Evolutionary conservation across 2,888 invertebrate genomes (phyloP).

Genomic region (Hymenopus coronatus): DNA sequence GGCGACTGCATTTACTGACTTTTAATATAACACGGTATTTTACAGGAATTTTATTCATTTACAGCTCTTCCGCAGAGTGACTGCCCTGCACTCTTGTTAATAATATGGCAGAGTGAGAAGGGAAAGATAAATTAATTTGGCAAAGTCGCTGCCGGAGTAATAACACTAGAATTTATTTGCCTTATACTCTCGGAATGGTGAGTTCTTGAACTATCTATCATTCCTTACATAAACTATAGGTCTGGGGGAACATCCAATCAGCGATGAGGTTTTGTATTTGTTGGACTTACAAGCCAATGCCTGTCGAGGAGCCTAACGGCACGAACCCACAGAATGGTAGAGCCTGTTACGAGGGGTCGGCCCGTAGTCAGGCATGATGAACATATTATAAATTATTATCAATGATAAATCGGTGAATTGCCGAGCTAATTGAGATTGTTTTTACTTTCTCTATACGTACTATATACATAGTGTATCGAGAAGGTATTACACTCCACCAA

Average conservation of each 20-base stretch:
- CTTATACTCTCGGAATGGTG: not conserved
- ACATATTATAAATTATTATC: too few species aligned
- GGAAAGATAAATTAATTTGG: not conserved
- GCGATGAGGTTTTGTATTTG: too few species aligned
- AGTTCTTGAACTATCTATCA: not conserved
- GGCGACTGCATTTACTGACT: not conserved
- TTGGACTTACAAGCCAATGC: too few species aligned
- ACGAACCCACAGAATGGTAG: too few species aligned
- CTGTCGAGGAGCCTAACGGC: too few species aligned
- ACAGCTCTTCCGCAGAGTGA: not conserved
- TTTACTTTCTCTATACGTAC: too few species aligned
- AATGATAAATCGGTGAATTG: too few species aligned
- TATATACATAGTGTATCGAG: too few species aligned
- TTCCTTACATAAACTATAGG: not conserved
- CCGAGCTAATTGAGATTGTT: too few species aligned
- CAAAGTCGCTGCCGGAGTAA: not conserved
- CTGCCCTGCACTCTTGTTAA: slow-evolving; percentile 2
- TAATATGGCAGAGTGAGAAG: not conserved
- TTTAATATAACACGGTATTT: slow-evolving; percentile 4
- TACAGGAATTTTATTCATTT: slow-evolving; percentile 12
- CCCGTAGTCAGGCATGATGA: too few species aligned
- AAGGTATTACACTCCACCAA: too few species aligned
- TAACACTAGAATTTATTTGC: not conserved
- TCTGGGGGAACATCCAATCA: not conserved
- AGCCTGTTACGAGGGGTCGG: too few species aligned